These are phyloP conservation scores for Enteromius anoplus DNA, from an alignment of 2,797 vertebrate species.

Conservation along the genomic window DNA sequence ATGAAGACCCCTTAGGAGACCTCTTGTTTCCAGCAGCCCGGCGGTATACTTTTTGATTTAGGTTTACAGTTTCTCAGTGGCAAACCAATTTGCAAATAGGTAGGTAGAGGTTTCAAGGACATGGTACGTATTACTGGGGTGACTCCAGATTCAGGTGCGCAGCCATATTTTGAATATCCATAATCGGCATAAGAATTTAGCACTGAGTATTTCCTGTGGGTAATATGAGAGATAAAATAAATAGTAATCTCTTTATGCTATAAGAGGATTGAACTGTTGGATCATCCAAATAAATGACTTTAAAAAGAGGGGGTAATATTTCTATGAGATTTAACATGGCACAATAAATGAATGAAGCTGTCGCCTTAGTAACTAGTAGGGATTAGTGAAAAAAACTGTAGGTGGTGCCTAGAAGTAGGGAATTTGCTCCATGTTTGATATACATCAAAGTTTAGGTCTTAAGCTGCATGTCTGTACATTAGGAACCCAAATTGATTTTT, in stretches of 20 bases:
- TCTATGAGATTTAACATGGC: constrained; percentile 4
- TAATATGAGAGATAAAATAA: constrained; percentile 60
- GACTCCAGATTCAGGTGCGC: constrained; percentile 44
- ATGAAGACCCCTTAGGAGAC: constrained; percentile 58
- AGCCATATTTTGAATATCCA: constrained; percentile 58
- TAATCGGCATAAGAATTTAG: constrained; percentile 40
- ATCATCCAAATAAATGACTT: constrained; percentile 67
- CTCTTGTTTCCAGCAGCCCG: constrained; percentile 63
- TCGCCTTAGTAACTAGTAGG: constrained; percentile 60
- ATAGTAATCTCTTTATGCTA: constrained; percentile 67
- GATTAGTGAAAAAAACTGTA: constrained; percentile 58
- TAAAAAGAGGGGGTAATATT: constrained; percentile 49
- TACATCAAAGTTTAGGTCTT: neutral
- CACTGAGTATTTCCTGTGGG: constrained; percentile 55
- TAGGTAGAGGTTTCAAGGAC: neutral
- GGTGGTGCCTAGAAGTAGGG: neutral
- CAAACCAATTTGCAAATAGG: constrained; percentile 43
- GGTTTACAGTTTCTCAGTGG: constrained; percentile 54
- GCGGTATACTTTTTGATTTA: constrained; percentile 59
- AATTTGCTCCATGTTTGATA: neutral
- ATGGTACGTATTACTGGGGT: constrained; percentile 53
- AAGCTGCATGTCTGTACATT: neutral
- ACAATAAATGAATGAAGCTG: neutral
- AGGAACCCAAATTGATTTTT: neutral
- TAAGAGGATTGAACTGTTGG: constrained; percentile 65